Base-by-base conservation (phyloP, 2,113 vertebrate species). In the Pseudopodoces humilis region DNA sequence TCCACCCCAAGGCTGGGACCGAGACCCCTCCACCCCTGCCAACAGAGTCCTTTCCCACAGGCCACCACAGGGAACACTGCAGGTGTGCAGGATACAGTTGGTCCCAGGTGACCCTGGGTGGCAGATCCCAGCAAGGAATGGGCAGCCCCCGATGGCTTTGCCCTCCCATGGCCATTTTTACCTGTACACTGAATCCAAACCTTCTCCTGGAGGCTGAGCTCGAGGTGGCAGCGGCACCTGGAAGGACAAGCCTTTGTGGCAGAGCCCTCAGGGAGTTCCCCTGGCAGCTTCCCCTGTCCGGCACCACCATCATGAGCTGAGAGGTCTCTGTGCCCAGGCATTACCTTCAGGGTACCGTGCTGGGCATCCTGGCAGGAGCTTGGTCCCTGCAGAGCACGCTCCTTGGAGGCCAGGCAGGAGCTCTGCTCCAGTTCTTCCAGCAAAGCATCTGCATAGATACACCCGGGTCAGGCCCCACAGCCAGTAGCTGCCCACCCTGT, bases 341-440 rank as follows among this genome's bases (percentile, higher is more conserved):
- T 78, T 78, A 86, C 84, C 84, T 69, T 56, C 31, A 7, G 28
- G 59, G 28, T 14, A 5, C 18, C 60, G 2, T 4, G 62, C 39
- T 20, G 50, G 3, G 27, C 12, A 47, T 65, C 87, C 43, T 91
- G 87, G 62, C 55, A 37, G 70, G 91, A 83, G 60, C 37, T 56
- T 1, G 18, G 70, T 13, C 43, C 49, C 69, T 44, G 56, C 7
- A 60, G 10, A 15, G 2, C 9, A 6, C 3, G 2, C 31, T 67
- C 76, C 27, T 79, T 49, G 44, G 27, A 43, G 41, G 76, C 65
- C 7, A 14, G 59, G 19, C 0, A 7, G 19, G 93, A 93, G 35
- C 96, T 97, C 60, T 87, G 65, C 67, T 98, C 98, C 94, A 98
- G 85, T 76, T 98, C 97, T 47, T 87, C 96, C 81, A 98, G 91